phyloP scores from a whole-genome alignment of 2,113 vertebrate genomes.

The Syngnathus floridae region DNA sequence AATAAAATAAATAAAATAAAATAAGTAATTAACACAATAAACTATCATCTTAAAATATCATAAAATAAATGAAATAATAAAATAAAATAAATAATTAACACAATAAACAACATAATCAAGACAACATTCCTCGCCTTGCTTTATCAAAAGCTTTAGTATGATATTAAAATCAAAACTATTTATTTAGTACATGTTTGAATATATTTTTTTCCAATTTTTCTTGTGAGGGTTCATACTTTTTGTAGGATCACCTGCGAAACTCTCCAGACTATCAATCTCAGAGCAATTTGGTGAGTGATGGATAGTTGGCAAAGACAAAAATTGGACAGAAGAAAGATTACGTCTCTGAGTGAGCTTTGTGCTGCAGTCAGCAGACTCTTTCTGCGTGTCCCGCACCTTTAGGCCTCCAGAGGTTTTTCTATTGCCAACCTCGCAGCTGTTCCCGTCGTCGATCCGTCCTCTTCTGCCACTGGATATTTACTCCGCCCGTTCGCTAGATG shows the following conservation, averaged over 20 bases:
- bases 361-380: constrained; percentile 29
- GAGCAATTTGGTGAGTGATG: constrained; percentile 10
- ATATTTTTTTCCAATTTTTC: too few relatives aligned
- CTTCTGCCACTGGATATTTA: constrained; percentile 62
- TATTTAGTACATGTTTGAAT: too few relatives aligned
- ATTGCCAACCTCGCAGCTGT: constrained; percentile 31
- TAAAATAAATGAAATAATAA: too few relatives aligned
- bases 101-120: too few relatives aligned
- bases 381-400: constrained; percentile 15
- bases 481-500: constrained; percentile 47
- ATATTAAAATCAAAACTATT: too few relatives aligned
- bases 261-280: neutral
- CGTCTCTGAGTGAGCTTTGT: constrained; percentile 29
- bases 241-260: neutral
- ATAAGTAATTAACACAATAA: too few relatives aligned
- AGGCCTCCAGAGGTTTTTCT: constrained; percentile 36
- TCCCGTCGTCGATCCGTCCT: constrained; percentile 40
- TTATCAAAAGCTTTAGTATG: too few relatives aligned
- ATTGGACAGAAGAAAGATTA: constrained; percentile 29
- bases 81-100: too few relatives aligned
- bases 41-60: too few relatives aligned
- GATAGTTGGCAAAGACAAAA: constrained; percentile 24
- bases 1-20: too few relatives aligned
- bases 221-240: neutral
- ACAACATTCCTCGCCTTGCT: too few relatives aligned